Evolutionary conservation across 2,888 invertebrate species (phyloP), one percentile per base, ranked within the genome.

Genomic region (Melieria picta): DNA sequence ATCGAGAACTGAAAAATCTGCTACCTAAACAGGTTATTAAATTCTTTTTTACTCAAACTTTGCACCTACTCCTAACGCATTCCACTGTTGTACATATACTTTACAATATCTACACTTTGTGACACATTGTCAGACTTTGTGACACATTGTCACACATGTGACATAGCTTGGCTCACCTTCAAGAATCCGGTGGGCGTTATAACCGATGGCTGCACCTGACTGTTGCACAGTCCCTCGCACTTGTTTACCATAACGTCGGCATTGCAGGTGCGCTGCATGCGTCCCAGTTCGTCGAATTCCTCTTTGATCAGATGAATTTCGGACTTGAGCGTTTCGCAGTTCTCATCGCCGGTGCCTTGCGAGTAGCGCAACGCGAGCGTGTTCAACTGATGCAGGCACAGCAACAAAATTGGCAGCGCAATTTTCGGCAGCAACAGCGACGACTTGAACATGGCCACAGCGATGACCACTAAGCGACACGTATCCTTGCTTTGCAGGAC

Each of bases 231-330:
- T 43, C 97, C 97, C 86, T 97, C 97, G 83, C 97, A 97, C 88
- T 97, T 97, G 83, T 94, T 96, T 0, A 97, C 95, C 11, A 91
- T 92, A 58, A 97, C 91, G 86, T 95, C 96, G 0, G 95, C 96
- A 83, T 93, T 95, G 83, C 97, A 97, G 11, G 95, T 95, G 81
- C 96, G 89, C 79, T 92, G 89, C 79, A 96, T 88, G 77, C 93
- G 89, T n/a, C 96, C 96, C 80, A 93, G 88, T 77, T 95, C 95
- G 81, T 95, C 94, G 81, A 93, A 96, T 85, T 97, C 96, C 88
- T 97, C 97, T 93, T 96, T 96, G 64, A 93, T 94, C 74, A 96
- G 89, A 84, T 95, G 95, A 81, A 96, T 92, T 86, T 95, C 94
- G 7, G 94, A 93, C 66, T 93, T 93, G 71, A 95, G 87, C 4